Evolutionary conservation across 2,797 vertebrate genomes (phyloP).

Genomic region (Myripristis jacobus): DNA sequence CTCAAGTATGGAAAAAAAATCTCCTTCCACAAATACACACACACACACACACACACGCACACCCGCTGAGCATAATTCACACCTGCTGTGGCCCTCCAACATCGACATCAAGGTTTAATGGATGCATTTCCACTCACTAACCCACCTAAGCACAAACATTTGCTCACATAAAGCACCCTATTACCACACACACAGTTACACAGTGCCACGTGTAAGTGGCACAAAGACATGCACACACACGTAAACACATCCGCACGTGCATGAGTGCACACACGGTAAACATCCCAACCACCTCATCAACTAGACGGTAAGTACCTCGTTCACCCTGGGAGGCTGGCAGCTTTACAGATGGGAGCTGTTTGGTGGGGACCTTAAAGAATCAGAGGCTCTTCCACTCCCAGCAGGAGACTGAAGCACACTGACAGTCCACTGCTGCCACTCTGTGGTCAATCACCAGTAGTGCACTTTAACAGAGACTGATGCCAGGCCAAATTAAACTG

Average conservation of each 20-base stretch:
- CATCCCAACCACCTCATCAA: slow-evolving; percentile 14
- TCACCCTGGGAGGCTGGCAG: slow-evolving; percentile 10
- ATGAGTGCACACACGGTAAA: neutral
- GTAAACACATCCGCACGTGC: neutral
- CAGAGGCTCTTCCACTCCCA: slow-evolving; percentile 19
- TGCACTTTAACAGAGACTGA: slow-evolving; percentile 13
- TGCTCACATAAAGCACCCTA: neutral
- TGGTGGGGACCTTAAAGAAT: neutral
- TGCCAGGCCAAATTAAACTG: too few relatives aligned
- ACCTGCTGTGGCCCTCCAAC: neutral
- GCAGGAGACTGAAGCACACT: neutral
- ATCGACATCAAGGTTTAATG: neutral
- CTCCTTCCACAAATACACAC: neutral
- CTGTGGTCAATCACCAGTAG: slow-evolving; percentile 45
- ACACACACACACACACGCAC: neutral
- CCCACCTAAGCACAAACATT: neutral
- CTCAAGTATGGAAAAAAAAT: too few relatives aligned
- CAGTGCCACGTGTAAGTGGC: neutral
- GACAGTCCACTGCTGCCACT: slow-evolving; percentile 67
- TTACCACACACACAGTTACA: neutral
- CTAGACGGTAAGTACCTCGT: neutral
- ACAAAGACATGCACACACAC: neutral
- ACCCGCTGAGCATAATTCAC: neutral
- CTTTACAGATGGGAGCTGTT: neutral
- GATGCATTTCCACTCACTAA: neutral